Evolutionary conservation across 92 coral and sea anemone genomes (phyloP).

Genomic region (Actinernus sp.): DNA sequence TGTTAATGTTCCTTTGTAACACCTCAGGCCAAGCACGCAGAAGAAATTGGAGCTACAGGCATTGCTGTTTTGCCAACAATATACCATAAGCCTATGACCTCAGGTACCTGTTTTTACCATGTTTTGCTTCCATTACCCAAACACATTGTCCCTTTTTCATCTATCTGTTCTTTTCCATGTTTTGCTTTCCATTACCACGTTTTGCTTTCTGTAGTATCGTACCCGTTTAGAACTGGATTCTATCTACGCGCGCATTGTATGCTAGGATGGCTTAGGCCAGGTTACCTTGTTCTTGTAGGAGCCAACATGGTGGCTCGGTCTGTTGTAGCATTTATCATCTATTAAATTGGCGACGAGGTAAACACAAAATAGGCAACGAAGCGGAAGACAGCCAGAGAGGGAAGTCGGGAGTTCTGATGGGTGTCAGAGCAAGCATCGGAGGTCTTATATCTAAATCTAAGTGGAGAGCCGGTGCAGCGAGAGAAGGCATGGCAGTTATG

Average conservation of each 20-base stretch:
- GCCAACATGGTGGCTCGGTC: no score
- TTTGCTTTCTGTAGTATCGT: no score
- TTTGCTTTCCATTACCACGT: no score
- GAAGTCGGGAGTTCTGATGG: slow-evolving; percentile 15
- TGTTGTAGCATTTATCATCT: no score
- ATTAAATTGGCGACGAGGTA: slow-evolving; percentile 24
- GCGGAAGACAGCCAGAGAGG: slow-evolving; percentile 11
- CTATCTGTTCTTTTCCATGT: no score
- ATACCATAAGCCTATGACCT: slow-evolving; percentile 43
- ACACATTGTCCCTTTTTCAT: no score
- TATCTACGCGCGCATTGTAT: no score
- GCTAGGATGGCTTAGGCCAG: no score
- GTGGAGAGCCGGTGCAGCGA: slow-evolving; percentile 36
- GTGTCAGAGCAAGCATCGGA: slow-evolving; percentile 17
- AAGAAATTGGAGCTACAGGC: slow-evolving; percentile 58
- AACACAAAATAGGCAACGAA: slow-evolving; percentile 6
- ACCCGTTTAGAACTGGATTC: no score
- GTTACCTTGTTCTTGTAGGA: no score
- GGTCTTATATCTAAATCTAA: slow-evolving; percentile 8
- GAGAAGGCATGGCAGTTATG: slow-evolving; percentile 43
- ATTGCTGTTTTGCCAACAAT: slow-evolving; percentile 63
- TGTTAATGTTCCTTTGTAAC: not conserved
- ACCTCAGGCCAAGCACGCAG: slow-evolving; percentile 71
- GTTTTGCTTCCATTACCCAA: no score
- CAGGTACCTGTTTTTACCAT: slow-evolving; percentile 39